Evolutionary conservation across 2,797 vertebrate genomes (phyloP).

Genomic region (Lindbergichthys nudifrons): DNA sequence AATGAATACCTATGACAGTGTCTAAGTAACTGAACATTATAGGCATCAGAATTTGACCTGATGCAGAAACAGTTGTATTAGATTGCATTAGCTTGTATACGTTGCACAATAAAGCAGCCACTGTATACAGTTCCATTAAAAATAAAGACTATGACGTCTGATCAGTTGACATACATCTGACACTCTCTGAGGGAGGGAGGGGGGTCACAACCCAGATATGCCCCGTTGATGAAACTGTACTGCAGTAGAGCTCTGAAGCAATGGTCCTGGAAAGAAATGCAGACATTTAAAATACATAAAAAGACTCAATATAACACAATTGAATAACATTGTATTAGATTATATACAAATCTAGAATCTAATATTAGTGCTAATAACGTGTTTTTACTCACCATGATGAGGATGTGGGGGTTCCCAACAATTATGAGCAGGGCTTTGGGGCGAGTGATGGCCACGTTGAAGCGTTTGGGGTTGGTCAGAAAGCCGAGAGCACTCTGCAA

Average conservation of each 20-base stretch:
- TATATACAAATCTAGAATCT: not conserved
- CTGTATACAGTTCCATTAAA: not conserved
- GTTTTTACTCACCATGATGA: slow-evolving; percentile 84
- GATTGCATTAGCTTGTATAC: not conserved
- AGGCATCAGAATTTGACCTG: not conserved
- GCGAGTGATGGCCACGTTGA: slow-evolving; percentile 96
- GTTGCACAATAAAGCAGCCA: not conserved
- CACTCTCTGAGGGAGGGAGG: slow-evolving; percentile 83
- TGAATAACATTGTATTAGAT: not conserved
- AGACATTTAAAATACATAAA: not conserved
- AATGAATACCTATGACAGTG: too few relatives aligned
- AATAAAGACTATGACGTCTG: not conserved
- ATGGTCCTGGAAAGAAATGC: slow-evolving; percentile 84
- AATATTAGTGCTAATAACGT: too few relatives aligned
- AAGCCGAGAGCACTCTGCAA: slow-evolving; percentile 87
- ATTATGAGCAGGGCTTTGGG: slow-evolving; percentile 93
- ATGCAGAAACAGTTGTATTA: not conserved
- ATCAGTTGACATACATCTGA: slow-evolving; percentile 69
- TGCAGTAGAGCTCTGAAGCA: slow-evolving; percentile 91
- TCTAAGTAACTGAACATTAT: not conserved
- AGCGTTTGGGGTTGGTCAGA: slow-evolving; percentile 93
- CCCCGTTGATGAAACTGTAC: slow-evolving; percentile 88
- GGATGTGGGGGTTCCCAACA: slow-evolving; percentile 93
- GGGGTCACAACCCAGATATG: slow-evolving; percentile 91
- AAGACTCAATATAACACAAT: not conserved